Evolutionary conservation across 2,888 invertebrate species (phyloP).

Genomic region (Notodonta ziczac): DNA sequence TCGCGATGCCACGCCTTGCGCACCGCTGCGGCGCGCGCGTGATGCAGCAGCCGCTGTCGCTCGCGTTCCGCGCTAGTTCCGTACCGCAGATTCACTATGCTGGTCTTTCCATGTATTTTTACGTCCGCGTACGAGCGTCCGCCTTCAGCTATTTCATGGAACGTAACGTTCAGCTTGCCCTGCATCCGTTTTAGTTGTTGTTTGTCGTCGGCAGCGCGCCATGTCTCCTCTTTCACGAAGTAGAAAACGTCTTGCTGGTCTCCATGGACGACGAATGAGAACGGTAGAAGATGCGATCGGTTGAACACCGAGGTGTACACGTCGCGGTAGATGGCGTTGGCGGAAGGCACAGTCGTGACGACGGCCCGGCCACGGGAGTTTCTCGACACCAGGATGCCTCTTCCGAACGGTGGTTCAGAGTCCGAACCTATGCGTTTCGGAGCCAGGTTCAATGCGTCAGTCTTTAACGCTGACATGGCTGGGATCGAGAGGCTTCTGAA

Average conservation of each 20-base stretch:
- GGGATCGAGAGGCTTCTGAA: constrained; percentile 91
- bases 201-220: constrained; percentile 95
- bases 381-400: constrained; percentile 93
- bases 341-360: constrained; percentile 93
- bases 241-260: constrained; percentile 96
- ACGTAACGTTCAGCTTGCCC: constrained; percentile 95
- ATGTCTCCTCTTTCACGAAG: constrained; percentile 95
- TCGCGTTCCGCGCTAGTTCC: constrained; percentile 96
- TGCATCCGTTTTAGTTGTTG: constrained; percentile 95
- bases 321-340: constrained; percentile 95
- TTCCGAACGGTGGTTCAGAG: constrained; percentile 95
- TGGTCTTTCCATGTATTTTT: constrained; percentile 95
- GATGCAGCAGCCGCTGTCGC: constrained; percentile 93
- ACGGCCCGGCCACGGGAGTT: constrained; percentile 91
- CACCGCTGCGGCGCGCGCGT: constrained; percentile 94
- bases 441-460: constrained; percentile 89
- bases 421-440: constrained; percentile 92
- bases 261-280: constrained; percentile 94
- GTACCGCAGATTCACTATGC: constrained; percentile 96
- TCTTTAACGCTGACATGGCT: constrained; percentile 91
- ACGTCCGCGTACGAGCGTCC: constrained; percentile 92
- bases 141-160: constrained; percentile 93
- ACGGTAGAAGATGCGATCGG: constrained; percentile 93
- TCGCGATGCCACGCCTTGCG: constrained; percentile 97
- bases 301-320: constrained; percentile 97